phyloP scores from a whole-genome alignment of 2,888 invertebrate genomes.

The Galerucella nymphaeae region DNA sequence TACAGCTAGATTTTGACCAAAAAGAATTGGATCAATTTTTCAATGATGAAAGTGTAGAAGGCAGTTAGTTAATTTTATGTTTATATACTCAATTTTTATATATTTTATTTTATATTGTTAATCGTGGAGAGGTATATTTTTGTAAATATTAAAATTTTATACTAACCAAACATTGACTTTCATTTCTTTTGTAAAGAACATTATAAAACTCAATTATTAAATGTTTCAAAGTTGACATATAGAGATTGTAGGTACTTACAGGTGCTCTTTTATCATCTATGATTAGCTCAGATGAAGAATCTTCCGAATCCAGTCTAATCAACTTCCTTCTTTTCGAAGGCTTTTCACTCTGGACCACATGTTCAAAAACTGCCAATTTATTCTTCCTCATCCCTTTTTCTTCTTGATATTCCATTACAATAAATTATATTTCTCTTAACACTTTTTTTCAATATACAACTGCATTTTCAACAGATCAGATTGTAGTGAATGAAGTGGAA shows the following conservation, averaged over 20 bases:
- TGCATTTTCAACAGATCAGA: conserved; percentile 62
- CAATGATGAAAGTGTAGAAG: conserved; percentile 56
- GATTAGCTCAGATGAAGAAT: conserved; percentile 54
- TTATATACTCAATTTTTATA: not conserved
- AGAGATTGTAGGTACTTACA: conserved; percentile 35
- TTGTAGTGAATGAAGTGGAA: conserved; percentile 65
- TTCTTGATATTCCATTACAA: conserved; percentile 43
- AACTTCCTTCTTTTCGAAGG: conserved; percentile 45
- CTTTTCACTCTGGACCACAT: conserved; percentile 55
- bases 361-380: conserved; percentile 60
- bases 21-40: conserved; percentile 74
- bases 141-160: conserved; percentile 17
- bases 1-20: conserved; percentile 71
- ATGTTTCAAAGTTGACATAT: too few relatives aligned
- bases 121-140: conserved; percentile 10
- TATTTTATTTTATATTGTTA: conserved; percentile 10
- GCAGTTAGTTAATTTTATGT: conserved; percentile 13
- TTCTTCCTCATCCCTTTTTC: conserved; percentile 48
- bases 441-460: conserved; percentile 58
- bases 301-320: conserved; percentile 44
- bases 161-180: not conserved
- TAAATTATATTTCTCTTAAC: conserved; percentile 13
- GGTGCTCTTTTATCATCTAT: conserved; percentile 55
- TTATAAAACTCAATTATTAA: too few relatives aligned
- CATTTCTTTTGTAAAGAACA: too few relatives aligned